phyloP scores from a whole-genome alignment of 2,113 vertebrate species.

The Proterorhinus semilunaris region DNA sequence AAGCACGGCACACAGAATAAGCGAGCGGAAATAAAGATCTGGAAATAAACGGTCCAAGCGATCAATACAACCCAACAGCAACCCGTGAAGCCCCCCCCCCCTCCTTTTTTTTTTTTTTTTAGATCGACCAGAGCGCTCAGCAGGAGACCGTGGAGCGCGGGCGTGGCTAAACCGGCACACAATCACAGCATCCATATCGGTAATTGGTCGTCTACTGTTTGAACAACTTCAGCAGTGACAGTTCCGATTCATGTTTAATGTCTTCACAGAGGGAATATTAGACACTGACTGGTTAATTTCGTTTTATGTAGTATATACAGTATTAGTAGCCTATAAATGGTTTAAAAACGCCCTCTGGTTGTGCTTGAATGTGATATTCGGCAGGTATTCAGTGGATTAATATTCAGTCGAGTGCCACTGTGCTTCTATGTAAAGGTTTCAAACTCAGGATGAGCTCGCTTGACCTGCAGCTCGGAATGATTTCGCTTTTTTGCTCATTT shows the following conservation, averaged over 20 bases:
- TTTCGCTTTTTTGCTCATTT: too few species aligned
- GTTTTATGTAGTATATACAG: not conserved
- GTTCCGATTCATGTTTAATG: not conserved
- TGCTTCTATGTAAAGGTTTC: too few species aligned
- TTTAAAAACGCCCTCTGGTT: too few species aligned
- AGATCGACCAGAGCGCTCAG: constrained; percentile 27
- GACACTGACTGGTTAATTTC: not conserved
- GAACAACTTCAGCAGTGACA: constrained; percentile 2
- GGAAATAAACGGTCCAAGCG: constrained; percentile 23
- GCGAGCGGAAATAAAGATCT: constrained; percentile 19
- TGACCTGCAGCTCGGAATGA: too few species aligned
- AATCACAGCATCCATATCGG: constrained; percentile 25
- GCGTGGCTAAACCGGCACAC: constrained; percentile 16
- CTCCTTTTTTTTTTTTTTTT: constrained; percentile 23
- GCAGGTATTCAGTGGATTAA: too few species aligned
- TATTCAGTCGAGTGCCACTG: too few species aligned
- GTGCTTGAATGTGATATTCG: too few species aligned
- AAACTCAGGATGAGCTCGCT: too few species aligned
- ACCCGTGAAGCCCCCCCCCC: constrained; percentile 9
- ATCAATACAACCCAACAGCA: constrained; percentile 37
- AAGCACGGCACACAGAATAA: constrained; percentile 14
- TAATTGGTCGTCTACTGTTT: constrained; percentile 15
- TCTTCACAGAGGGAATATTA: constrained; percentile 9
- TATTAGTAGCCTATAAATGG: too few species aligned
- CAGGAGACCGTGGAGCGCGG: constrained; percentile 3